A percentile compares a stretch with the other conserved stretches of the same genome.
These are phyloP conservation scores for Polietes domitor DNA, from an alignment of 2,888 invertebrate species.

Conservation along the genomic window DNA sequence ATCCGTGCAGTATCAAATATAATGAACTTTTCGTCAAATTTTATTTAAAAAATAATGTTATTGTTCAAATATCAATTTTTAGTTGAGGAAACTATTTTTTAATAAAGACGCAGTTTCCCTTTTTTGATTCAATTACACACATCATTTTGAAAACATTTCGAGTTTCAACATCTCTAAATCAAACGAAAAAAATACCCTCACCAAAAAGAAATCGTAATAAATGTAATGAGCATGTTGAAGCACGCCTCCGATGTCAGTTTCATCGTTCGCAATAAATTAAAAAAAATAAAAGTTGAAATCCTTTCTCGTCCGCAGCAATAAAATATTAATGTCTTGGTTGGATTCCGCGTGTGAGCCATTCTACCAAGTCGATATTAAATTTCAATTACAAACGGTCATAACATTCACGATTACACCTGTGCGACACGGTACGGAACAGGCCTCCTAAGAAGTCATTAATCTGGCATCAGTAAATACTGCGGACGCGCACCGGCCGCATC, in stretches of 20 bases:
- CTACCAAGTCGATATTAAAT: constrained; percentile 49
- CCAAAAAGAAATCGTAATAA: constrained; percentile 26
- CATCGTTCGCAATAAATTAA: not conserved
- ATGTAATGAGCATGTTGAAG: constrained; percentile 55
- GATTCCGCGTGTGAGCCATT: constrained; percentile 21
- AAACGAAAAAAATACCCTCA: too few relatives aligned
- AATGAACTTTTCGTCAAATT: too few relatives aligned
- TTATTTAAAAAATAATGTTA: too few relatives aligned
- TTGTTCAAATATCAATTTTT: too few relatives aligned
- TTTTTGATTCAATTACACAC: too few relatives aligned
- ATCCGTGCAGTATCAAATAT: too few relatives aligned
- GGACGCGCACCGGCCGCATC: constrained; percentile 13
- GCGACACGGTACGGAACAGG: not conserved
- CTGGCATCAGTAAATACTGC: not conserved
- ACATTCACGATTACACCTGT: constrained; percentile 58
- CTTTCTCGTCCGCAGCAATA: constrained; percentile 4
- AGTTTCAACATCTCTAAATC: too few relatives aligned
- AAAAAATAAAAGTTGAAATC: not conserved
- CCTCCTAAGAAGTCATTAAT: not conserved
- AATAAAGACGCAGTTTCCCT: too few relatives aligned
- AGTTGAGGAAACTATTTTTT: too few relatives aligned
- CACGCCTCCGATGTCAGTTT: constrained; percentile 36
- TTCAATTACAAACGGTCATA: constrained; percentile 63
- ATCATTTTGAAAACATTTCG: too few relatives aligned
- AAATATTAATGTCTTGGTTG: constrained; percentile 23